Conservation (phyloP, 2,888 invertebrate species). For the Gortyna flavago region DNA sequence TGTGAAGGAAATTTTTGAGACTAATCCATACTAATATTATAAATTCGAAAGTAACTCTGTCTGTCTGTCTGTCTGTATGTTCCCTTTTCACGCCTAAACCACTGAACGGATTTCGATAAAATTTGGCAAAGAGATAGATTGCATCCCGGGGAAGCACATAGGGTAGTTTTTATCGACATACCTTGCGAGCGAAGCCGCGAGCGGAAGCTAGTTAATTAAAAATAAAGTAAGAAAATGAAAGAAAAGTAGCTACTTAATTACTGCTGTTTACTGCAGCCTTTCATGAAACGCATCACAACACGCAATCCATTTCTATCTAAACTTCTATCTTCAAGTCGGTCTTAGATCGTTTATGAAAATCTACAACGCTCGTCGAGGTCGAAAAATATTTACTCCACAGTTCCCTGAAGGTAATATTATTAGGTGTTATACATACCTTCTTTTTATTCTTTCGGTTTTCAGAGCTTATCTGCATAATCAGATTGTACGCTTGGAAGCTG, state of each 20-base stretch:
- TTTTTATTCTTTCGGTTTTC: slow-evolving; percentile 20
- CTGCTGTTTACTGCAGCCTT: background rate
- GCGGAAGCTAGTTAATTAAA: too few species aligned
- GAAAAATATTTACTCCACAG: slow-evolving; percentile 37
- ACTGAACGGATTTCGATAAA: too few species aligned
- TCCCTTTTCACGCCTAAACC: too few species aligned
- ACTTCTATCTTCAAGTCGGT: background rate
- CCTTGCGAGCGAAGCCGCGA: too few species aligned
- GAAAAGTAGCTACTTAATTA: background rate
- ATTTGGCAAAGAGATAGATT: too few species aligned
- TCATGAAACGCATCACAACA: background rate
- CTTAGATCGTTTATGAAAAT: background rate
- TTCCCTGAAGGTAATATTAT: slow-evolving; percentile 33
- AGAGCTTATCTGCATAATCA: slow-evolving; percentile 51
- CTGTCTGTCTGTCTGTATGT: too few species aligned
- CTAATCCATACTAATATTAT: too few species aligned
- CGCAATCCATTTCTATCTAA: background rate
- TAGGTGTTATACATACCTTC: slow-evolving; percentile 25
- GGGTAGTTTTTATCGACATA: too few species aligned
- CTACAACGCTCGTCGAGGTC: background rate
- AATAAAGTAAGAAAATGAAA: too few species aligned
- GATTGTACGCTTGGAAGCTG: slow-evolving; percentile 29
- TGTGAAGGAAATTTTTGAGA: too few species aligned
- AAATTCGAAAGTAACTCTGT: too few species aligned
- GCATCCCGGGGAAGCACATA: too few species aligned